Base-by-base conservation (phyloP, 2,888 invertebrate genomes). In the Germaria angustata region DNA sequence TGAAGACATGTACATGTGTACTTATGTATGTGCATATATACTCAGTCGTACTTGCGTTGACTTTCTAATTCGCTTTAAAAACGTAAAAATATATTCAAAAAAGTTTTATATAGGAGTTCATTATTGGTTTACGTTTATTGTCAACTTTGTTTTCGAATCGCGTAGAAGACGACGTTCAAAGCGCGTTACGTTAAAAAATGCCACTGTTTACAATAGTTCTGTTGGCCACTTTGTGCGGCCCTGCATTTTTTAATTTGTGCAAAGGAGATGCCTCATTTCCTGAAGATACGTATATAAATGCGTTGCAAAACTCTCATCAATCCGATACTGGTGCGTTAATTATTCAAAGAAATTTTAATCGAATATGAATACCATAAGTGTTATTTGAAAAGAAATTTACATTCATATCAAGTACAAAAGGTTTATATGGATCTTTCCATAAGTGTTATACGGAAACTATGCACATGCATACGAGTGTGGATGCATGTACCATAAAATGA, bases 211-310 rank as follows among this genome's bases (percentile, higher is more conserved):
- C 36, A 59, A 17, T 15, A 32, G 5, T 69, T 75, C 17, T 71
- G 3, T 17, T 71, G 53, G 53, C 59, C 3, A 8, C 36, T 39
- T 57, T 79, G 24, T 78, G 46, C 17, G 65, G 53, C 13, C 13
- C 20, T 9, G 13, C 55, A 34, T 55, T 13, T 32, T 57, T 72
- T 17, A 32, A 36, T 34, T 22, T 53, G 20, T 13, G 69, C 11
- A 71, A 66, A 53, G 65, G 69, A 22, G 84, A 84, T 72, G 73
- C 76, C 46, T 81, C 72, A 81, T 76, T 78, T 61, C 53, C 80
- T 5, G 84, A 89, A 85, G 90, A 89, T 85, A 86, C 89, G 6
- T 90, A 90, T 81, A 81, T 88, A 69, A 88, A 89, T 78, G 89
- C 89, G 5, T 71, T 89, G 17, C 87, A 89, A 77, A 88, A 84